Conservation (phyloP, 2,113 vertebrate genomes). For the Maccullochella peelii region DNA sequence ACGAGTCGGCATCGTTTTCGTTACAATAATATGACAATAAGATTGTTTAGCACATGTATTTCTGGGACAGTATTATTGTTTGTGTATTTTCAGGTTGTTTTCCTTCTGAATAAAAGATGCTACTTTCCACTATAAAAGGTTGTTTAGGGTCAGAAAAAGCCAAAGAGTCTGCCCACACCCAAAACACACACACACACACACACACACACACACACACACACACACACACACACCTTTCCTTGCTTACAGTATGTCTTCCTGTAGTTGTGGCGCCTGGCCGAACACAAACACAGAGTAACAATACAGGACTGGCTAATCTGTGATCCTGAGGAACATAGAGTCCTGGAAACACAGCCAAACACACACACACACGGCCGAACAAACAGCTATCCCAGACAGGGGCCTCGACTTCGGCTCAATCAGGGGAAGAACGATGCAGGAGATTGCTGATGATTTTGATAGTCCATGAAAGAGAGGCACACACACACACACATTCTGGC, state of each 20-base stretch:
- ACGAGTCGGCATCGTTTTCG: too few species aligned
- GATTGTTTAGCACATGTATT: too few species aligned
- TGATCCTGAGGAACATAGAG: constrained; percentile 83
- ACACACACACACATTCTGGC: constrained; percentile 17
- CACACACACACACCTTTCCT: constrained; percentile 72
- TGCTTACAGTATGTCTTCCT: constrained; percentile 82
- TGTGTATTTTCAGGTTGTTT: background rate
- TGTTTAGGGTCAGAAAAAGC: constrained; percentile 9
- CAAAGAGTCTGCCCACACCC: constrained; percentile 24
- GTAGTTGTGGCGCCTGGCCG: constrained; percentile 76
- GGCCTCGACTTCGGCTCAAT: constrained; percentile 74
- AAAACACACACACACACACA: constrained; percentile 22
- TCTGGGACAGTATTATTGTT: too few species aligned
- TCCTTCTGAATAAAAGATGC: constrained; percentile 10
- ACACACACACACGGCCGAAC: constrained; percentile 53
- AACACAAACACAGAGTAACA: constrained; percentile 85
- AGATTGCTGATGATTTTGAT: constrained; percentile 78
- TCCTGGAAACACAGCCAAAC: constrained; percentile 79
- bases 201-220: constrained; percentile 51
- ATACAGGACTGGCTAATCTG: constrained; percentile 82
- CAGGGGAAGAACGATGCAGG: constrained; percentile 77
- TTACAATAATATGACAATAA: too few species aligned
- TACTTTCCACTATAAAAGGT: constrained; percentile 16
- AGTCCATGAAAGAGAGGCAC: constrained; percentile 62
- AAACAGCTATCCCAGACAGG: constrained; percentile 73